Percentiles rank a stretch among this genome's conserved stretches.
phyloP scores from a whole-genome alignment of 2,113 vertebrate genomes.

The Struthidea cinerea region DNA sequence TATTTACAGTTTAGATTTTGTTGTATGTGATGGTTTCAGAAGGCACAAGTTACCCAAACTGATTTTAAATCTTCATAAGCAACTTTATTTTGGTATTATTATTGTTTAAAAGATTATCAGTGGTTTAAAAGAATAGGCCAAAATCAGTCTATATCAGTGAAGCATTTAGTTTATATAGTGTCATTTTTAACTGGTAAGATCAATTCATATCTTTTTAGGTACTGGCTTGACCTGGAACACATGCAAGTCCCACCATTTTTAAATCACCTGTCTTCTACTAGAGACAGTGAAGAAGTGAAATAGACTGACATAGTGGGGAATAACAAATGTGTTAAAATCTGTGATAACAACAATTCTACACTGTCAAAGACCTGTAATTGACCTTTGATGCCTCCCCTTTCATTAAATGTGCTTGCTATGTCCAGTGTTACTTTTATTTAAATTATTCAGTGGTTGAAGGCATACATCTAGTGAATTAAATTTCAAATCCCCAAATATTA shows the following conservation, averaged over 20 bases:
- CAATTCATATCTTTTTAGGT: background rate
- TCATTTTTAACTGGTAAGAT: background rate
- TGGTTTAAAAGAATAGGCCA: background rate
- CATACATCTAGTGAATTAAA: background rate
- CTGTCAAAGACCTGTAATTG: background rate
- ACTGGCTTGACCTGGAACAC: background rate
- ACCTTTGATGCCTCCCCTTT: background rate
- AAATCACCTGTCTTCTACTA: background rate
- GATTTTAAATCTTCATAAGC: background rate
- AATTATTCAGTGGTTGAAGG: background rate
- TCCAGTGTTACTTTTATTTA: background rate
- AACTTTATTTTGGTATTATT: background rate
- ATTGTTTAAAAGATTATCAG: background rate
- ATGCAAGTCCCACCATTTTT: background rate
- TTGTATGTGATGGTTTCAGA: background rate
- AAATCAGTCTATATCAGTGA: background rate
- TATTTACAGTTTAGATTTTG: background rate
- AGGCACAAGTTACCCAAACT: background rate
- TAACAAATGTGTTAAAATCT: background rate
- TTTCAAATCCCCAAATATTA: slow-evolving; percentile 42
- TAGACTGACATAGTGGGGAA: background rate
- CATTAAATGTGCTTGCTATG: background rate
- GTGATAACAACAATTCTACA: background rate
- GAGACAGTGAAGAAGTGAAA: background rate
- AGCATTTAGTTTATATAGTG: background rate